These are phyloP conservation scores for Amblyopsis rosae DNA, from an alignment of 2,113 vertebrate genomes.

Conservation along the genomic window DNA sequence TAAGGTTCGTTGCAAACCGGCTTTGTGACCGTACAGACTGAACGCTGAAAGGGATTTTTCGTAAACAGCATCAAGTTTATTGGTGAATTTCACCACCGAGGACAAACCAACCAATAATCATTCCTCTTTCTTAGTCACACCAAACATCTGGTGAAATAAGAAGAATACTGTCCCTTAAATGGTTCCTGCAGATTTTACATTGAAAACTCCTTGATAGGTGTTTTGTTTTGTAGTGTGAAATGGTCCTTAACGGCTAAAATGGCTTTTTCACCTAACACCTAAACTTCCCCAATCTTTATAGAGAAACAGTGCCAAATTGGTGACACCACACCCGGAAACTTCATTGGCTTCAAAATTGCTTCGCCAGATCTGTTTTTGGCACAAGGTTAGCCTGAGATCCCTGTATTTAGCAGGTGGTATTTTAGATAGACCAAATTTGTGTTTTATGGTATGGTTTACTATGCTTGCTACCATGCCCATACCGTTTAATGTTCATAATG, in stretches of 20 bases:
- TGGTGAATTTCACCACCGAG: conserved; percentile 11
- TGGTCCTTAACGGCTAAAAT: too few relatives aligned
- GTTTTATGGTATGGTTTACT: conserved; percentile 25
- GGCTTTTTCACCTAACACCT: not conserved
- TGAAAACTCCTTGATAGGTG: too few relatives aligned
- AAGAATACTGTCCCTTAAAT: conserved; percentile 11
- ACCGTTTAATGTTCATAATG: too few relatives aligned
- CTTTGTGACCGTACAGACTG: too few relatives aligned
- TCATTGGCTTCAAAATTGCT: conserved; percentile 27
- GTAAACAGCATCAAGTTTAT: conserved; percentile 15
- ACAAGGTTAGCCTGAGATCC: not conserved
- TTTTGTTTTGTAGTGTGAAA: too few relatives aligned
- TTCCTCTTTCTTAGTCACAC: too few relatives aligned
- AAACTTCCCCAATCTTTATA: not conserved
- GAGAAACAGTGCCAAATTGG: conserved; percentile 25
- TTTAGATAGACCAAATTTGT: conserved; percentile 26
- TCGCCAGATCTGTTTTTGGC: conserved; percentile 28
- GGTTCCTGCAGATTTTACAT: not conserved
- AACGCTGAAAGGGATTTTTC: too few relatives aligned
- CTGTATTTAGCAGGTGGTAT: conserved; percentile 15
- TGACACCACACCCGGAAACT: conserved; percentile 43
- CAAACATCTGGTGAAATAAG: too few relatives aligned
- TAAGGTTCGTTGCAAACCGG: not conserved
- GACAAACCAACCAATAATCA: conserved; percentile 10
- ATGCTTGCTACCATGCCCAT: not conserved